Evolutionary conservation across 2,888 invertebrate species (phyloP).

Genomic region (Drosophila longiperda): DNA sequence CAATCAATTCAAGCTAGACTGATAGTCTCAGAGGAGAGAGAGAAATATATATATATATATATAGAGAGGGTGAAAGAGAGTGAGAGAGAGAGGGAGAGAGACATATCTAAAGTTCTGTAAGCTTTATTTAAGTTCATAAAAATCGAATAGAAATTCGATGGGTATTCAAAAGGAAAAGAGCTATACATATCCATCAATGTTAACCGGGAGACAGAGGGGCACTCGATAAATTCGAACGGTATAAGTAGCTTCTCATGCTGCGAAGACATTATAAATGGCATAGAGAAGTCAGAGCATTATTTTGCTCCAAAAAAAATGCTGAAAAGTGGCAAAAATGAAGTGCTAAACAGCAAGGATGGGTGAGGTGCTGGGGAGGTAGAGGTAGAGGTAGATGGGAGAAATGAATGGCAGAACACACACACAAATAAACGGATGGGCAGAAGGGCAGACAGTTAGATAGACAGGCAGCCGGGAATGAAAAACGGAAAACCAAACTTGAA

Average conservation of each 20-base stretch:
- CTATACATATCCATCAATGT: not conserved
- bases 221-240: conserved; percentile 1
- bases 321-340: conserved; percentile 21
- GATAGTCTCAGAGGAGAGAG: not conserved
- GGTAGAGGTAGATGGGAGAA: too few species aligned
- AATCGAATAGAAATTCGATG: not conserved
- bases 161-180: not conserved
- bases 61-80: not conserved
- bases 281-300: conserved; percentile 23
- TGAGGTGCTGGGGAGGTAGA: too few species aligned
- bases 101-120: not conserved
- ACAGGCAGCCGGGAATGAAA: conserved; percentile 34
- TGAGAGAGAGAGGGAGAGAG: not conserved
- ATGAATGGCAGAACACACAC: not conserved
- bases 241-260: not conserved
- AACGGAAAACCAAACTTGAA: conserved; percentile 54
- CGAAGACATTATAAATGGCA: conserved; percentile 23
- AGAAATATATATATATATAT: not conserved
- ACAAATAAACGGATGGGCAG: conserved; percentile 8
- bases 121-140: not conserved
- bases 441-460: conserved; percentile 17
- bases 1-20: not conserved
- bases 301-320: conserved; percentile 13
- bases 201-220: not conserved
- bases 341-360: not conserved